Conservation (phyloP, 2,113 vertebrate genomes). For the Taxidea taxus region DNA sequence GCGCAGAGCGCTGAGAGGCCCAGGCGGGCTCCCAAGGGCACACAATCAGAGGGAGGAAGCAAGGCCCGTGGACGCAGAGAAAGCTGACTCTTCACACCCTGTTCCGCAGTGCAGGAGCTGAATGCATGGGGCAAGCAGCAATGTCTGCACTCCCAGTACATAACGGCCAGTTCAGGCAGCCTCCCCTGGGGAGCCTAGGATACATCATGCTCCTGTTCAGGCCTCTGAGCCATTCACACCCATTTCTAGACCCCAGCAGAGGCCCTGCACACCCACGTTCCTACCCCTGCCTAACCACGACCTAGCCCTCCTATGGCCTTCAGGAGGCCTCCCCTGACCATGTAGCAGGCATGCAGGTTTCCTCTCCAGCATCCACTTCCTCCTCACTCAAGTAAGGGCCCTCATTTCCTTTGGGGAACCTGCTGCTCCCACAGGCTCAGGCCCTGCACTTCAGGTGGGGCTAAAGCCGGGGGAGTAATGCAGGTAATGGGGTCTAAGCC, state of each 20-base stretch:
- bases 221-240: background rate
- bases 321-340: background rate
- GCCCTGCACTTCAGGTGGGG: background rate
- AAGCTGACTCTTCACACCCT: background rate
- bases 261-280: background rate
- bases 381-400: background rate
- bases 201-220: background rate
- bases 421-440: background rate
- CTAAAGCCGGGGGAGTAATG: background rate
- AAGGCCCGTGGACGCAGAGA: background rate
- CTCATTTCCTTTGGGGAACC: background rate
- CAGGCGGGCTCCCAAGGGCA: background rate
- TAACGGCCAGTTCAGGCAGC: background rate
- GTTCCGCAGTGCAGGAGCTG: background rate
- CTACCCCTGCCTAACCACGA: background rate
- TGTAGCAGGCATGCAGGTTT: background rate
- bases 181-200: accelerated
- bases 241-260: background rate
- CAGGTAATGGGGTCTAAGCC: background rate
- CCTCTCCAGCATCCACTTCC: background rate
- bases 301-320: background rate
- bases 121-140: background rate
- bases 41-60: too few species aligned
- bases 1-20: too few species aligned
- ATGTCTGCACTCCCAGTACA: background rate